Base-by-base conservation (phyloP, 1,140 invertebrate genomes). In the Pachypeltis micranthus region DNA sequence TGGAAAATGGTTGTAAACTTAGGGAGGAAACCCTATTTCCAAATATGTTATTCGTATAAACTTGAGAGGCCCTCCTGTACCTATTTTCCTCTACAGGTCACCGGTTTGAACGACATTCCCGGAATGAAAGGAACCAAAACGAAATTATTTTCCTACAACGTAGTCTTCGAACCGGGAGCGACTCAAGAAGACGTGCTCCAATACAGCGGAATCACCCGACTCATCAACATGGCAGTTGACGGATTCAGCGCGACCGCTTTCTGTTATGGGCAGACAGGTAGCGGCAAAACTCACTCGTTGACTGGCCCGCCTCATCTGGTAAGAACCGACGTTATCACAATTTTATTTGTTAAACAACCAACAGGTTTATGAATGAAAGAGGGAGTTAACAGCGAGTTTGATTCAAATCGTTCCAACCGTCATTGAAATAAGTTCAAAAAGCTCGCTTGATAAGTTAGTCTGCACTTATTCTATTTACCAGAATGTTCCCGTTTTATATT, bases 251-350 rank as follows among this genome's bases (percentile, higher is more conserved):
- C 91, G 66, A 98, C 95, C 1, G 85, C 85, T 10, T 91, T 95
- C 73, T 96, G 95, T 70, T 98, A 98, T 75, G 95, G 95, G 44
- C 94, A 98, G 76, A 98, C 94, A 0, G 94, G 94, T 23, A 93
- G 90, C 70, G 94, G 94, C 12, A 98, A 98, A 77, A 97, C 94
- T 0, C 92, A 93, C 72, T 95, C 93, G 0, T 81, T 98, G 51
- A 95, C 93, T 0, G 93, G 93, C 59, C 93, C 92, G 55, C 92
- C 89, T 1, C 83, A 85, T 69, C 75, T 91, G 77, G 90, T 92
- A 75, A 78, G 77, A 71, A n/a, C n/a, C n/a, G n/a, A n/a, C n/a
- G n/a, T n/a, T n/a, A n/a, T n/a, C n/a, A n/a, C n/a, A n/a, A n/a
- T n/a, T n/a, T n/a, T n/a, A n/a, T n/a, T n/a, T n/a, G n/a, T n/a